A percentile compares a stretch with the other conserved stretches of the same genome.
phyloP scores from a whole-genome alignment of 64 coral and sea anemone species.

The Pocillopora damicornis region DNA sequence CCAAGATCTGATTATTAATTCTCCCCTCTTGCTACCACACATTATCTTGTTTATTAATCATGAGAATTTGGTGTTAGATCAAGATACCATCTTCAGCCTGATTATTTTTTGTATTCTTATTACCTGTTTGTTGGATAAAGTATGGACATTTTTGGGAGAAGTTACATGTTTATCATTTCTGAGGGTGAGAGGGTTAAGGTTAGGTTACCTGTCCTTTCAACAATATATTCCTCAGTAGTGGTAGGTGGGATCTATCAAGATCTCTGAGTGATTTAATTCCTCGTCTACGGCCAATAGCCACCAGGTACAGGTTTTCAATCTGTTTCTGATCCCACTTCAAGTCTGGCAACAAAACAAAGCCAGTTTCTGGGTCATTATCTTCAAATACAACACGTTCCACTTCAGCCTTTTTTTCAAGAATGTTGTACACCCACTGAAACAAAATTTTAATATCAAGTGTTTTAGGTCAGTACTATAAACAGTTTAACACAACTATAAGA shows the following conservation, averaged over 20 bases:
- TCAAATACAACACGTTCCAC: constrained; percentile 85
- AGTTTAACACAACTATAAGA: too few relatives aligned
- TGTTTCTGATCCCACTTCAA: constrained; percentile 94
- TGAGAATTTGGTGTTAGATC: too few relatives aligned
- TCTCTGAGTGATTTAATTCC: constrained; percentile 90
- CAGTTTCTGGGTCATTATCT: constrained; percentile 67
- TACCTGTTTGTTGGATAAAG: too few relatives aligned
- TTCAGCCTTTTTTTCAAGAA: constrained; percentile 95
- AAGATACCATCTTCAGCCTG: too few relatives aligned
- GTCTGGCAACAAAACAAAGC: constrained; percentile 94
- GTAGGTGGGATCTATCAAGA: constrained; percentile 61
- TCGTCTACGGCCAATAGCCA: constrained; percentile 69
- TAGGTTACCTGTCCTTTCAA: constrained; percentile 70
- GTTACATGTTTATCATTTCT: too few relatives aligned
- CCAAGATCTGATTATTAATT: too few relatives aligned
- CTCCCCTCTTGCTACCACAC: too few relatives aligned
- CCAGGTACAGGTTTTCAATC: constrained; percentile 86
- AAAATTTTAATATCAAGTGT: neutral
- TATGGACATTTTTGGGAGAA: too few relatives aligned
- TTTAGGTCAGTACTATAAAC: too few relatives aligned
- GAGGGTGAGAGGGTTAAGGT: too few relatives aligned
- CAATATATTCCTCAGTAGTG: constrained; percentile 88
- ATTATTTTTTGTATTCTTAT: too few relatives aligned
- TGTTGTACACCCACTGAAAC: constrained; percentile 96
- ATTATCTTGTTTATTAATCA: too few relatives aligned